Conservation (phyloP, 2,888 invertebrate species). For the Leucophenga montana region DNA sequence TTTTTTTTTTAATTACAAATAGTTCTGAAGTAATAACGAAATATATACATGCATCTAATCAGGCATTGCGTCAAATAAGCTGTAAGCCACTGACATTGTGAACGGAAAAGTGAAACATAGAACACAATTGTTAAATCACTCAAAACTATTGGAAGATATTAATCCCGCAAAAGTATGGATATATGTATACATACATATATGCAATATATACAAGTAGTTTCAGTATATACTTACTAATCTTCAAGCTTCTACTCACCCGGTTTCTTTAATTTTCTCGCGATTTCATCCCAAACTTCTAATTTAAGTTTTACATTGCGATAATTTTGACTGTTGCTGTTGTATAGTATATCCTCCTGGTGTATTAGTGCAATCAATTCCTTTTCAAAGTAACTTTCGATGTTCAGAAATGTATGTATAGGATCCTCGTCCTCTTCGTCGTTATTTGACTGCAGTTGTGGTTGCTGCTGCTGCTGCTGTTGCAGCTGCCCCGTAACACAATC, state of each 20-base stretch:
- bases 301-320: slow-evolving; percentile 69
- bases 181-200: too few relatives aligned
- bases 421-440: slow-evolving; percentile 69
- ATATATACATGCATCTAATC: too few relatives aligned
- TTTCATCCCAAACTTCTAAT: slow-evolving; percentile 68
- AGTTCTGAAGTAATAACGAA: too few relatives aligned
- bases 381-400: slow-evolving; percentile 71
- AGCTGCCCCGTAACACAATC: slow-evolving; percentile 57
- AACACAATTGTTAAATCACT: too few relatives aligned
- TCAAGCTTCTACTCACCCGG: slow-evolving; percentile 52
- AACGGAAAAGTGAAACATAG: too few relatives aligned
- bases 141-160: too few relatives aligned
- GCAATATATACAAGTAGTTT: too few relatives aligned
- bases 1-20: too few relatives aligned
- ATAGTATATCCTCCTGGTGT: slow-evolving; percentile 65
- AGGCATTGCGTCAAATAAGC: too few relatives aligned
- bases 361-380: slow-evolving; percentile 68
- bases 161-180: too few relatives aligned
- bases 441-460: slow-evolving; percentile 31
- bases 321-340: slow-evolving; percentile 64
- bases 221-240: too few relatives aligned
- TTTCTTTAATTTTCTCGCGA: slow-evolving; percentile 69
- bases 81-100: too few relatives aligned
- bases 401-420: slow-evolving; percentile 70
- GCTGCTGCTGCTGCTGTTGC: slow-evolving; percentile 30